Evolutionary conservation across 1,140 invertebrate genomes (phyloP).

Genomic region (Leptoteleia sp.): DNA sequence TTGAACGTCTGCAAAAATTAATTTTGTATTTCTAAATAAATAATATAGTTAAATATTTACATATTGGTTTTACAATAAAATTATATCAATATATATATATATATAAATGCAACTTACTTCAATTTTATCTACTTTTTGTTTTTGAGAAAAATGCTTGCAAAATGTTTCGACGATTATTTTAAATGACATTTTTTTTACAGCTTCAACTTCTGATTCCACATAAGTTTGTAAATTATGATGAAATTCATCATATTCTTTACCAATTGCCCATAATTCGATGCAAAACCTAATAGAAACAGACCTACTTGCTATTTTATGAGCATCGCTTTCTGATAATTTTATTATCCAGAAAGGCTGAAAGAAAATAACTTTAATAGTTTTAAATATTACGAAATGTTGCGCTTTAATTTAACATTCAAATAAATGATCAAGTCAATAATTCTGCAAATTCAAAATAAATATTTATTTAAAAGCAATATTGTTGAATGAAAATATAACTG

Average conservation of each 20-base stretch:
- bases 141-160: slow-evolving; percentile 89
- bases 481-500: neutral
- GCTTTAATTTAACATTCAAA: too few relatives aligned
- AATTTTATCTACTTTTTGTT: slow-evolving; percentile 91
- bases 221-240: slow-evolving; percentile 85
- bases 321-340: slow-evolving; percentile 84
- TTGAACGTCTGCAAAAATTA: slow-evolving; percentile 85
- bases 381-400: too few relatives aligned
- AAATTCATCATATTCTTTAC: slow-evolving; percentile 82
- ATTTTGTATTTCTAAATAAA: slow-evolving; percentile 53
- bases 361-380: slow-evolving; percentile 57
- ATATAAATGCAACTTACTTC: slow-evolving; percentile 84
- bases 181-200: slow-evolving; percentile 85
- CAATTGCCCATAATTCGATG: slow-evolving; percentile 89
- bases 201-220: slow-evolving; percentile 80
- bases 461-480: too few relatives aligned
- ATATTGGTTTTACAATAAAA: too few relatives aligned
- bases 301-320: slow-evolving; percentile 86
- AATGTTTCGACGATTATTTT: slow-evolving; percentile 94
- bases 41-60: too few relatives aligned
- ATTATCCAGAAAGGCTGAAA: slow-evolving; percentile 91
- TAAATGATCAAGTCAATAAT: too few relatives aligned
- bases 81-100: too few relatives aligned
- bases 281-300: slow-evolving; percentile 89
- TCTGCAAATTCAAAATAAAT: too few relatives aligned